Percentiles rank a stretch among this genome's conserved stretches.
Conservation (phyloP, 2,797 vertebrate genomes). For the Micrastur ruficollis region DNA sequence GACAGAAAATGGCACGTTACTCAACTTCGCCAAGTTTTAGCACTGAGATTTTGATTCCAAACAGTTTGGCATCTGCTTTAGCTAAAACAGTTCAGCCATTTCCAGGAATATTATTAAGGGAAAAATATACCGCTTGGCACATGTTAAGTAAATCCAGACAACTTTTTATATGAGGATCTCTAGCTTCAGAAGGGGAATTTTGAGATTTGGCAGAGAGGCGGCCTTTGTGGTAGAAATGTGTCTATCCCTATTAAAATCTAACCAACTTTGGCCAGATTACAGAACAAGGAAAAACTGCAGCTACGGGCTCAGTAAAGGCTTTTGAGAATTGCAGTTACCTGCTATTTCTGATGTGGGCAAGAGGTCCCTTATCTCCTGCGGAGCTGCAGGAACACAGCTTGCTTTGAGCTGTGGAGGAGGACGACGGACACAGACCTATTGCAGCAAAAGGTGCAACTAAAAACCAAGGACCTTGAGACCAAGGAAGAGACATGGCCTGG, state of each 20-base stretch:
- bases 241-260: neutral
- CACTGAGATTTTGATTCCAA: neutral
- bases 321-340: neutral
- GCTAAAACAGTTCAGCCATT: neutral
- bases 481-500: neutral
- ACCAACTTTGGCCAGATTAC: neutral
- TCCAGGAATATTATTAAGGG: conserved; percentile 21
- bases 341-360: neutral
- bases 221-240: neutral
- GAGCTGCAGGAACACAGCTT: neutral
- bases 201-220: neutral
- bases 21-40: neutral
- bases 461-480: neutral
- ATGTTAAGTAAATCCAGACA: neutral
- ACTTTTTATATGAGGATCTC: neutral
- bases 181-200: neutral
- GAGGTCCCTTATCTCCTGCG: neutral
- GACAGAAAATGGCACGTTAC: neutral
- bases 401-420: neutral
- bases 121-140: neutral
- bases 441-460: neutral
- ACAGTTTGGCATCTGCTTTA: neutral
- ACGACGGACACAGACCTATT: neutral
- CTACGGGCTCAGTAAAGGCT: neutral
- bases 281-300: neutral